phyloP scores from a whole-genome alignment of 2,888 invertebrate species.

The Ernsta delagoae region DNA sequence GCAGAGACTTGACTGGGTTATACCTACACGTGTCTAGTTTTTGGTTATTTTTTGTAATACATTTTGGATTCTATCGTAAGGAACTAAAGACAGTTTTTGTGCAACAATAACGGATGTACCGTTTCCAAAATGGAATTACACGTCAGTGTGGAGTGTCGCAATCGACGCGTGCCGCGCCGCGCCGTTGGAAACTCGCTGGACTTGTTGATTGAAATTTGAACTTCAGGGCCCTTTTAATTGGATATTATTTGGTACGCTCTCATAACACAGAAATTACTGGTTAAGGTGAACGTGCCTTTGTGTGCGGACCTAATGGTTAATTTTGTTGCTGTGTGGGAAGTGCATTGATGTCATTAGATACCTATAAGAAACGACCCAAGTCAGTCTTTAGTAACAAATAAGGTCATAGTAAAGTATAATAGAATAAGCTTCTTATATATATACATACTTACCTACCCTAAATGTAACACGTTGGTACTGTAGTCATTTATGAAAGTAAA shows the following conservation, averaged over 20 bases:
- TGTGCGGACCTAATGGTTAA: constrained; percentile 22
- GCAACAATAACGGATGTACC: constrained; percentile 46
- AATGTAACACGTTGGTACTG: no score
- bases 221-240: constrained; percentile 47
- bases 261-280: constrained; percentile 30
- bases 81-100: constrained; percentile 44
- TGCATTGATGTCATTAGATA: constrained; percentile 60
- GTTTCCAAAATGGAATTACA: constrained; percentile 62
- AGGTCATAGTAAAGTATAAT: neutral
- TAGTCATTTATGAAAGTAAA: no score
- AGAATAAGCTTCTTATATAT: no score
- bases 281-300: constrained; percentile 26
- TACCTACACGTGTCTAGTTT: constrained; percentile 57
- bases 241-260: constrained; percentile 41
- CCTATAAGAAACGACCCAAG: neutral
- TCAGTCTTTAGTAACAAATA: neutral
- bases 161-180: constrained; percentile 76
- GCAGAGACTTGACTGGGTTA: constrained; percentile 58
- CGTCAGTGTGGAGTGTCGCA: constrained; percentile 61
- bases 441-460: no score
- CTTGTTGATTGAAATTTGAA: constrained; percentile 44
- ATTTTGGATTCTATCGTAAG: constrained; percentile 48
- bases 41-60: constrained; percentile 33
- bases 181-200: constrained; percentile 49
- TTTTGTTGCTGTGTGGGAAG: constrained; percentile 59